Evolutionary conservation across 2,888 invertebrate species (phyloP).

Genomic region (Halictus quadricinctus): DNA sequence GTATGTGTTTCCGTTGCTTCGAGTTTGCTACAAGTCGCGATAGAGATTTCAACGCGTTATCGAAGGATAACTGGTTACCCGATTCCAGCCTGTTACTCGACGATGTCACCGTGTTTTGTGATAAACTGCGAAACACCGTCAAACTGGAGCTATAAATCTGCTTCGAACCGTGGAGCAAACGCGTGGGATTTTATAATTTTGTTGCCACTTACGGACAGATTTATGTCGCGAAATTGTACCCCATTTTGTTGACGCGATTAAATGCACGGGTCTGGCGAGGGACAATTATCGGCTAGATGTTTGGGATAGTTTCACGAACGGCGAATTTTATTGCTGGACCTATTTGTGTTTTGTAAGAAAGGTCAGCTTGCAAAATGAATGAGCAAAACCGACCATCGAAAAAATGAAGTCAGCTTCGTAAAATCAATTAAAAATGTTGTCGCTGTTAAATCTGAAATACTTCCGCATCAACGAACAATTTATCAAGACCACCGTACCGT

Average conservation of each 20-base stretch:
- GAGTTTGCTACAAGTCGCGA: not conserved
- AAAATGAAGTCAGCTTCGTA: too few species aligned
- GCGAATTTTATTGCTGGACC: too few species aligned
- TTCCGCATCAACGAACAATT: not conserved
- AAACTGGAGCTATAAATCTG: slow-evolving; percentile 21
- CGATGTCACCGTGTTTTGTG: slow-evolving; percentile 20
- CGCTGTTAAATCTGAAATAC: not conserved
- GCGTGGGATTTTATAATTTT: slow-evolving; percentile 10
- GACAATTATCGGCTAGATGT: too few species aligned
- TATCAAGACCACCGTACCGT: not conserved
- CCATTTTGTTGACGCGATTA: too few species aligned
- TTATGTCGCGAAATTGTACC: slow-evolving; percentile 10
- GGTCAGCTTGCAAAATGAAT: too few species aligned
- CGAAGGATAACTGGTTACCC: not conserved
- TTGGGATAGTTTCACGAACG: too few species aligned
- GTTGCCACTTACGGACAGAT: not conserved
- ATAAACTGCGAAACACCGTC: not conserved
- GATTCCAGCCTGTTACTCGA: not conserved
- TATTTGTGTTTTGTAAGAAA: too few species aligned
- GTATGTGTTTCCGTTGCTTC: not conserved
- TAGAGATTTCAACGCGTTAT: slow-evolving; percentile 38
- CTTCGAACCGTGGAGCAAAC: not conserved
- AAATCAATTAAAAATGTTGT: too few species aligned
- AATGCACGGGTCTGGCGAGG: too few species aligned
- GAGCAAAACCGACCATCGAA: too few species aligned